A percentile compares a stretch with the other conserved stretches of the same genome.
Evolutionary conservation across 2,888 invertebrate genomes (phyloP).

Genomic region (Slavum lentiscoides): DNA sequence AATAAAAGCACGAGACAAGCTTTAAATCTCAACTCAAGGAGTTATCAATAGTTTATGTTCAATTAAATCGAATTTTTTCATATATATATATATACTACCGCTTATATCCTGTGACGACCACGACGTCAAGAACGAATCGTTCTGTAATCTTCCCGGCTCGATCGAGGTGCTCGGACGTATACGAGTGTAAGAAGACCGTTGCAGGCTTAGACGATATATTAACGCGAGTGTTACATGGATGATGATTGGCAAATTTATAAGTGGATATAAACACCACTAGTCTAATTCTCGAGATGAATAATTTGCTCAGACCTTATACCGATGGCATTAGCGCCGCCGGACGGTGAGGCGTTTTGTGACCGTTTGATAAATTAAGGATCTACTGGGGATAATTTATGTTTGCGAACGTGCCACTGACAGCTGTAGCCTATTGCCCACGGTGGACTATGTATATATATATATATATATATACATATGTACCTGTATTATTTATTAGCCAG

Average conservation of each 20-base stretch:
- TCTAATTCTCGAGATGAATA: constrained; percentile 37
- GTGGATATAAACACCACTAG: neutral
- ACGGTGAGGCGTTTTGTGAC: constrained; percentile 34
- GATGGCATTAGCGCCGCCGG: constrained; percentile 35
- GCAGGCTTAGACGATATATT: no score
- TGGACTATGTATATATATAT: neutral
- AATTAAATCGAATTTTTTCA: no score
- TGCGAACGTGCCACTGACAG: constrained; percentile 49
- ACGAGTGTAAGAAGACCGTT: neutral
- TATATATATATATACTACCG: no score
- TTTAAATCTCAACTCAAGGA: no score
- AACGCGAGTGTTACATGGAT: neutral
- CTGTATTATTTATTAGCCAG: constrained; percentile 49
- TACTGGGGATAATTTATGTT: constrained; percentile 45
- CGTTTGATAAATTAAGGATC: constrained; percentile 53
- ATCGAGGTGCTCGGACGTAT: neutral
- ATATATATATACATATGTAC: constrained; percentile 19
- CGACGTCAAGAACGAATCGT: no score
- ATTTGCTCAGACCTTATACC: constrained; percentile 41
- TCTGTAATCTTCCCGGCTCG: no score
- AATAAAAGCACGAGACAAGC: no score
- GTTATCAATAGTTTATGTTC: no score
- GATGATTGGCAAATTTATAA: constrained; percentile 11
- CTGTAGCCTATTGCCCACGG: constrained; percentile 33
- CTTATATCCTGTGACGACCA: no score